phyloP scores from a whole-genome alignment of 2,888 invertebrate species.

The Xylota segnis region DNA sequence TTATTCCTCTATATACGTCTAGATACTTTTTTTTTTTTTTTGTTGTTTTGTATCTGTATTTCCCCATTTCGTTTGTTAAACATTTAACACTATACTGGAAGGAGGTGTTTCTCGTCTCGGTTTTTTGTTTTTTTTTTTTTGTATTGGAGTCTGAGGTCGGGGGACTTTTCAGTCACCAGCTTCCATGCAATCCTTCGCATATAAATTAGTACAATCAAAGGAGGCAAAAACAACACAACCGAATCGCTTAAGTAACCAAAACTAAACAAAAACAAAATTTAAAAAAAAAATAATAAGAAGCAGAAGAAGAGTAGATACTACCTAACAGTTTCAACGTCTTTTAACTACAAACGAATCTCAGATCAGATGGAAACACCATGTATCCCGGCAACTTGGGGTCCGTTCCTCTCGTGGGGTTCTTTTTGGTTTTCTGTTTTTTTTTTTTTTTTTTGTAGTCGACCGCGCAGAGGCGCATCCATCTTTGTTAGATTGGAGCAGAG shows the following conservation, averaged over 20 bases:
- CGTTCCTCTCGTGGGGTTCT: constrained; percentile 2
- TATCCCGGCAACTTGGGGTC: constrained; percentile 34
- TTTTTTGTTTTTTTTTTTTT: constrained; percentile 55
- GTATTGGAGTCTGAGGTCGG: constrained; percentile 48
- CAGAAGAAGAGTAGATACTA: constrained; percentile 17
- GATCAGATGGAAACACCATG: constrained; percentile 68
- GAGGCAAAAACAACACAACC: constrained; percentile 51
- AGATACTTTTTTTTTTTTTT: constrained; percentile 9
- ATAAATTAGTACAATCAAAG: constrained; percentile 69
- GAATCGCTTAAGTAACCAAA: constrained; percentile 60
- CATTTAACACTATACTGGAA: constrained; percentile 74
- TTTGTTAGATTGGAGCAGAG: constrained; percentile 74
- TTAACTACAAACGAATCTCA: constrained; percentile 71
- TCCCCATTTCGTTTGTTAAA: constrained; percentile 59
- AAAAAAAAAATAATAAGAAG: too few relatives aligned
- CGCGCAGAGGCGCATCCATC: constrained; percentile 72
- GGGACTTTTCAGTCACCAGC: constrained; percentile 61
- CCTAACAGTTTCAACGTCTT: constrained; percentile 55
- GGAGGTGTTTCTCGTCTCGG: constrained; percentile 61
- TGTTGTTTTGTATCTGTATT: too few relatives aligned
- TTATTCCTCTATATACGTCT: constrained; percentile 32
- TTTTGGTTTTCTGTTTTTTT: too few relatives aligned
- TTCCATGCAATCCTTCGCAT: constrained; percentile 74
- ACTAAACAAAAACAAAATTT: constrained; percentile 12
- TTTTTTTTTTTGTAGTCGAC: constrained; percentile 48